Conservation (phyloP, 2,113 vertebrate genomes). For the Bos javanicus region DNA sequence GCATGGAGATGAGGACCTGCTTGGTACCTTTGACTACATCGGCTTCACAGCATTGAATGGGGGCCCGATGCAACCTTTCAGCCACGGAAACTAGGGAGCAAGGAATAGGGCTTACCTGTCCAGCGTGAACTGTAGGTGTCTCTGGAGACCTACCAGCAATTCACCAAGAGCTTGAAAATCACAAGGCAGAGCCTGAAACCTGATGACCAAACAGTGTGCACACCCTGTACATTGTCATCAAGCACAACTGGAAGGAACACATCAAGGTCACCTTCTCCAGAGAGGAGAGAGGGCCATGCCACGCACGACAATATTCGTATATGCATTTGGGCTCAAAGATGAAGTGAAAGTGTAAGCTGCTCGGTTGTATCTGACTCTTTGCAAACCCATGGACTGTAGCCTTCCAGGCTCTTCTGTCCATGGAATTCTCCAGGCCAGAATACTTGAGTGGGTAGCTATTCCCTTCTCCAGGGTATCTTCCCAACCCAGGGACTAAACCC, state of each 20-base stretch:
- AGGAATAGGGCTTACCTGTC: conserved; percentile 88
- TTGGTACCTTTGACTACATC: conserved; percentile 87
- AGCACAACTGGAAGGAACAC: conserved; percentile 91
- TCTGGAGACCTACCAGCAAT: conserved; percentile 90
- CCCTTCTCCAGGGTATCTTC: background rate
- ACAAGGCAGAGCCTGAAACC: conserved; percentile 89
- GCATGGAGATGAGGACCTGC: conserved; percentile 86
- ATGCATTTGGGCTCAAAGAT: conserved; percentile 84
- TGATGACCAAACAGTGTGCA: conserved; percentile 86
- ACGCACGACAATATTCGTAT: conserved; percentile 90
- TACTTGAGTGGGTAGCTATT: background rate
- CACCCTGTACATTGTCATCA: conserved; percentile 92
- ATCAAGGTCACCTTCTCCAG: conserved; percentile 93
- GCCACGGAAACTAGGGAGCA: conserved; percentile 80
- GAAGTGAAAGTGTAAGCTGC: background rate
- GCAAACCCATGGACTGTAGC: background rate
- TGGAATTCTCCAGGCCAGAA: background rate
- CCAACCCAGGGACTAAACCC: background rate
- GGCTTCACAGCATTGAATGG: conserved; percentile 87
- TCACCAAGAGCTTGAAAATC: conserved; percentile 93
- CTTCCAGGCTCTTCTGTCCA: background rate
- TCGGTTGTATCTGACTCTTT: background rate
- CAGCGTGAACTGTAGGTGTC: conserved; percentile 90
- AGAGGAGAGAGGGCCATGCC: conserved; percentile 83
- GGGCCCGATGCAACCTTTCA: conserved; percentile 86